Percentiles rank a stretch among this genome's conserved stretches.
Conservation (phyloP, 2,797 vertebrate species). For the Chloroceryle amazona region DNA sequence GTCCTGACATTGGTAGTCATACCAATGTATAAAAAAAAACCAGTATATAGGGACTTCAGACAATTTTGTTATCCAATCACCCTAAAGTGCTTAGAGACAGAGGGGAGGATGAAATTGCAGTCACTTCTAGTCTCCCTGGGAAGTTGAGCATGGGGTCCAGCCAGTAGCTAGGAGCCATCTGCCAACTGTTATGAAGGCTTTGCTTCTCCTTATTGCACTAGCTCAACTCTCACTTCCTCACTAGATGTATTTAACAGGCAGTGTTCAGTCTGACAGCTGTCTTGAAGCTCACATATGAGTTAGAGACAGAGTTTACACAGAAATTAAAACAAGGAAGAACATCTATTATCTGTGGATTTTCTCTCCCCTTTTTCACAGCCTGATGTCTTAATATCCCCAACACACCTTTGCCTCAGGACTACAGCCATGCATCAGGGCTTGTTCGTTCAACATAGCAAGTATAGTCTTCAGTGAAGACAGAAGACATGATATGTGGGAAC, state of each 20-base stretch:
- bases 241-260: neutral
- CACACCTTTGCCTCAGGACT: constrained; percentile 4
- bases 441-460: neutral
- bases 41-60: neutral
- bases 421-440: neutral
- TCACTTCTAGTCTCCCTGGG: neutral
- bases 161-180: neutral
- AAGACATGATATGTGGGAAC: constrained; percentile 34
- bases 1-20: neutral
- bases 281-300: constrained; percentile 15
- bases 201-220: neutral
- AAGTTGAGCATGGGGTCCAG: neutral
- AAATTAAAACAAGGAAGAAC: constrained; percentile 20
- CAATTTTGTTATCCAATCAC: neutral
- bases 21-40: neutral
- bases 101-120: neutral
- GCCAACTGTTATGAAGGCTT: neutral
- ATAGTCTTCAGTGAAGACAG: neutral
- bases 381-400: neutral
- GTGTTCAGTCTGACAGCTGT: constrained; percentile 37
- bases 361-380: neutral
- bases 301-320: constrained; percentile 1
- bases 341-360: neutral
- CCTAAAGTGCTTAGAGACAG: neutral
- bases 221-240: neutral